Conservation (phyloP, 53 echinoderm and acorn worm species). For the Echinarachnius parma region DNA sequence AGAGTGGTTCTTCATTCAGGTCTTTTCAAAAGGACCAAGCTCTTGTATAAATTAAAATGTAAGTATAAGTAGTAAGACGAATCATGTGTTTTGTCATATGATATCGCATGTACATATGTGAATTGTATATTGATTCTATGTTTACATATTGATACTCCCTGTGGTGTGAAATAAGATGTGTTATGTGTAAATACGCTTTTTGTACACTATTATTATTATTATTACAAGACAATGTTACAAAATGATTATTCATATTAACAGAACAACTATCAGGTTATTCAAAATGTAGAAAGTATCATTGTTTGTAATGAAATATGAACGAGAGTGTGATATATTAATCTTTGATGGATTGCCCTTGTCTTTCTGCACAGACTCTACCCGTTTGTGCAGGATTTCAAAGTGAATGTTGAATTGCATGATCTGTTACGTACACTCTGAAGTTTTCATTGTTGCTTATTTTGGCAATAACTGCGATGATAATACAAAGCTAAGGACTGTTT, state of each 20-base stretch:
- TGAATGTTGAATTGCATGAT: too few species aligned
- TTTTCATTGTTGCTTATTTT: too few species aligned
- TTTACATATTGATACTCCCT: slow-evolving; percentile 23
- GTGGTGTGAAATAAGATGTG: not conserved
- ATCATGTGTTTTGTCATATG: not conserved
- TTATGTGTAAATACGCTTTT: slow-evolving; percentile 43
- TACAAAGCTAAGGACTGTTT: too few species aligned
- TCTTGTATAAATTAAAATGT: too few species aligned
- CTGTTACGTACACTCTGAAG: too few species aligned
- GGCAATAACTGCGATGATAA: too few species aligned
- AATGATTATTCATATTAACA: slow-evolving; percentile 32
- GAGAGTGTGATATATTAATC: not conserved
- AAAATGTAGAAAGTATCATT: slow-evolving; percentile 1
- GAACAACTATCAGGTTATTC: slow-evolving; percentile 14
- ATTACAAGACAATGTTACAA: not conserved
- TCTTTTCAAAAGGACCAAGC: slow-evolving; percentile 24
- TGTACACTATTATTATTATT: slow-evolving; percentile 1
- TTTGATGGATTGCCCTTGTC: slow-evolving; percentile 28
- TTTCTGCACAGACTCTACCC: slow-evolving; percentile 22
- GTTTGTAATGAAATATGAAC: not conserved
- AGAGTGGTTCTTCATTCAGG: not conserved
- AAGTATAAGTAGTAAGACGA: not conserved
- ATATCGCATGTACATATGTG: slow-evolving; percentile 28
- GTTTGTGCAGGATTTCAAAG: slow-evolving; percentile 18
- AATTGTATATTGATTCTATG: slow-evolving; percentile 28